A percentile compares a stretch with the other conserved stretches of the same genome.
Evolutionary conservation across 2,113 vertebrate genomes (phyloP).

Genomic region (Corythornis madagascariensis): DNA sequence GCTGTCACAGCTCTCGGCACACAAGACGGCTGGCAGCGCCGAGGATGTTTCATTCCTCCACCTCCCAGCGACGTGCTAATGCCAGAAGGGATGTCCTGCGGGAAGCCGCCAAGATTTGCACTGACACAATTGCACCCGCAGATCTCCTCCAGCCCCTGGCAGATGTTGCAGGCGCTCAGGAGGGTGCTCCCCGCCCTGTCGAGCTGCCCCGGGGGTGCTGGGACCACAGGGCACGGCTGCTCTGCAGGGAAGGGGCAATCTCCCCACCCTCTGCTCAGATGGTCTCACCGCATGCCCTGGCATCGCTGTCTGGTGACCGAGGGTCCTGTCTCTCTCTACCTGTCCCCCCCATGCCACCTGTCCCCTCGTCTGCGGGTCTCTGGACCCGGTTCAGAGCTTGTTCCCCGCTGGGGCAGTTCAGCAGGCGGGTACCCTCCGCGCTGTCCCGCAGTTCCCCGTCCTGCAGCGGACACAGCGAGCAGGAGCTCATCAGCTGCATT

Average conservation of each 20-base stretch:
- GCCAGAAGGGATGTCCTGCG: background rate
- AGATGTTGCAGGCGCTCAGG: background rate
- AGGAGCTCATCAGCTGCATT: background rate
- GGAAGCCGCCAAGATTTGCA: background rate
- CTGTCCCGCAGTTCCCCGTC: background rate
- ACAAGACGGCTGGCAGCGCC: background rate
- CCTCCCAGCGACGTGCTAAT: background rate
- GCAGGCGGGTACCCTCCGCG: rapidly evolving
- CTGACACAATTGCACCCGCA: background rate
- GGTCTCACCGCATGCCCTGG: background rate
- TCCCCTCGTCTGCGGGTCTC: background rate
- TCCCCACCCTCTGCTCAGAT: rapidly evolving
- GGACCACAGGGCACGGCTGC: background rate
- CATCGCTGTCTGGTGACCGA: background rate
- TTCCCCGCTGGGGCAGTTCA: background rate
- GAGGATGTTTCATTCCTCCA: background rate
- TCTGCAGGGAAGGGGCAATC: background rate
- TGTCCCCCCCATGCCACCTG: rapidly evolving
- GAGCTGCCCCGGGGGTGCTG: rapidly evolving
- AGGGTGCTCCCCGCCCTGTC: background rate
- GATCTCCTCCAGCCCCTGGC: background rate
- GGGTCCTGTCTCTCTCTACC: background rate
- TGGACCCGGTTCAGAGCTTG: rapidly evolving
- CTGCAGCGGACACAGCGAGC: rapidly evolving
- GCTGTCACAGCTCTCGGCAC: background rate